phyloP scores from a whole-genome alignment of 2,797 vertebrate genomes.

The Chelmon rostratus region DNA sequence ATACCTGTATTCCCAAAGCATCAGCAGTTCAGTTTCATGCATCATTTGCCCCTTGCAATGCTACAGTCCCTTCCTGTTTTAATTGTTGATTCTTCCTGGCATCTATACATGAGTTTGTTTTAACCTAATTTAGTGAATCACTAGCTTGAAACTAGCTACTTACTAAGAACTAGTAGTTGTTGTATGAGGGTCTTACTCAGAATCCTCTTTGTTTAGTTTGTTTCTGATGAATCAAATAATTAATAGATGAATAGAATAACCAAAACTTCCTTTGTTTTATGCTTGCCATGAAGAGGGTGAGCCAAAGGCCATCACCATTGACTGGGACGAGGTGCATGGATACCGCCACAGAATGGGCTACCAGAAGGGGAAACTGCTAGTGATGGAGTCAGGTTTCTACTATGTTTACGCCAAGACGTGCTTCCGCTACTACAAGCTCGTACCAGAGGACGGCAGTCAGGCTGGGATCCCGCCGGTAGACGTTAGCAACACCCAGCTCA shows the following conservation, averaged over 20 bases:
- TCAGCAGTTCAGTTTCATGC: background rate
- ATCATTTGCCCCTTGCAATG: background rate
- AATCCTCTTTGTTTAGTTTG: background rate
- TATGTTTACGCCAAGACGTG: conserved; percentile 97
- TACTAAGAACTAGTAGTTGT: background rate
- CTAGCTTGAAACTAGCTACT: background rate
- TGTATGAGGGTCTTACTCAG: background rate
- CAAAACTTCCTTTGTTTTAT: background rate
- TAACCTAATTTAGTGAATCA: background rate
- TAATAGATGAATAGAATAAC: background rate
- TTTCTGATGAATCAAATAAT: background rate
- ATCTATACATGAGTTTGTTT: background rate
- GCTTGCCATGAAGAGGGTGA: conserved; percentile 68
- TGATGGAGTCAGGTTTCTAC: conserved; percentile 93
- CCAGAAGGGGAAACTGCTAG: conserved; percentile 89
- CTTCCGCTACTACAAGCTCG: conserved; percentile 87
- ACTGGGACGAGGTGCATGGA: conserved; percentile 91
- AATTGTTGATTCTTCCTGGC: background rate
- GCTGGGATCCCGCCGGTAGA: conserved; percentile 58
- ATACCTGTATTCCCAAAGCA: background rate
- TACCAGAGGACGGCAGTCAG: conserved; percentile 50
- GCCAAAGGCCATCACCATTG: conserved; percentile 74
- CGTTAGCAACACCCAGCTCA: conserved; percentile 89
- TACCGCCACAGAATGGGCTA: conserved; percentile 90
- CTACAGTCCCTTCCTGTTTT: background rate